Evolutionary conservation across 2,113 vertebrate genomes (phyloP), one percentile per base, ranked within the genome.

Genomic region (Drymodes brunneopygia): DNA sequence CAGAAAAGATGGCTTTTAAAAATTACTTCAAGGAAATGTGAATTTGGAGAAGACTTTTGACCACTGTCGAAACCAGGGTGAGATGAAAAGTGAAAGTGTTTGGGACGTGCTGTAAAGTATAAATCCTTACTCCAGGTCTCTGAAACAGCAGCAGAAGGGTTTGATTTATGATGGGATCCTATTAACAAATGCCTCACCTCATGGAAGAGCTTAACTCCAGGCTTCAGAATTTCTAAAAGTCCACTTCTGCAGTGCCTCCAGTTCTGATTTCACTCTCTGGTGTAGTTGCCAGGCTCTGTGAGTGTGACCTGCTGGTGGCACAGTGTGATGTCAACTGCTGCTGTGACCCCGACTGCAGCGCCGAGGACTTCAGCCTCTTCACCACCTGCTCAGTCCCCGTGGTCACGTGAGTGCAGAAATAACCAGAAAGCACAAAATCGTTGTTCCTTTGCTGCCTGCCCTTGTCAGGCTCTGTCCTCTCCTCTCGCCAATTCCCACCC

Each of bases 261-360:
- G 42, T 11, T 70, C 28, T 51, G 12, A 7, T 65, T 45, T 45
- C 40, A 0, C 4, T 90, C 28, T 88, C 81, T 42, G 60, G 31
- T 81, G 33, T 80, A 99, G 99, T 98, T 69, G 89, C 97, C 83
- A 85, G 81, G 61, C 89, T 99, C 50, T 99, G 99, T 45, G 96
- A 97, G 15, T 99, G 99, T 94, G 98, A 99, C 91, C 92, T 98
- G 78, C 81, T 97, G 92, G 97, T 97, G 84, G 97, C 93, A 33
- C 95, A 96, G 81, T 99, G 99, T 62, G 98, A 99, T 11, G 15
- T 92, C 22, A 98, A 98, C 95, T 99, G 99, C 97, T 99, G 99
- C 74, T 99, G 99, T 86, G 99, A 99, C 91, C 97, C 97, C 2
- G 97, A 98, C 25, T 99, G 99, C 95, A 96, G 58, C 11, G 33